Evolutionary conservation across 2,797 vertebrate species (phyloP).

Genomic region (Pseudochirops corinnae): DNA sequence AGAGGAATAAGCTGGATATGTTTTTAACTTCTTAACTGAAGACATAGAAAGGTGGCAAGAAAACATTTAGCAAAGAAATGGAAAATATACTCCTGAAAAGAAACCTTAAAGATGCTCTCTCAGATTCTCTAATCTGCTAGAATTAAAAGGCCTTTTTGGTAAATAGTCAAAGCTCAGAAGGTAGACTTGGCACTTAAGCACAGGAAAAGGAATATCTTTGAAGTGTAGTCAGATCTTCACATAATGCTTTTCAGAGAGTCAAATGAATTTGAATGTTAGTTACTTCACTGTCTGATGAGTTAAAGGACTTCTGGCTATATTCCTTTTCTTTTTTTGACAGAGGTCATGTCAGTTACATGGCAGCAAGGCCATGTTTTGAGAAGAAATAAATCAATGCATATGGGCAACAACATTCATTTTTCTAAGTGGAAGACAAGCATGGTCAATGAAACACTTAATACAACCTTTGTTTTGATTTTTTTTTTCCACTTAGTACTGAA

Average conservation of each 20-base stretch:
- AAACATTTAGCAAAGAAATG: slow-evolving; percentile 32
- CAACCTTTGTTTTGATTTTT: slow-evolving; percentile 5
- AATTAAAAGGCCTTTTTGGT: not conserved
- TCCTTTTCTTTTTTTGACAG: not conserved
- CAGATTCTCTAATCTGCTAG: not conserved
- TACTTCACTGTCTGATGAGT: not conserved
- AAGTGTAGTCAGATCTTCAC: not conserved
- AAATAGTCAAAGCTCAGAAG: slow-evolving; percentile 8
- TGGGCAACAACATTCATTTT: slow-evolving; percentile 30
- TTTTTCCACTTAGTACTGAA: not conserved
- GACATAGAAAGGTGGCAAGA: slow-evolving; percentile 8
- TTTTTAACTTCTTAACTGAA: slow-evolving; percentile 24
- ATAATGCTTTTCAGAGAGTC: slow-evolving; percentile 1
- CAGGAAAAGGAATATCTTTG: slow-evolving; percentile 2
- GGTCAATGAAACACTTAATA: not conserved
- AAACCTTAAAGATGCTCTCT: not conserved
- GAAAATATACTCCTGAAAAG: not conserved
- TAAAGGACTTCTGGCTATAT: not conserved
- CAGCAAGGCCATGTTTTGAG: not conserved
- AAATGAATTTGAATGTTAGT: slow-evolving; percentile 30
- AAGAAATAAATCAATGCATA: slow-evolving; percentile 4
- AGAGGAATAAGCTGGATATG: slow-evolving; percentile 35
- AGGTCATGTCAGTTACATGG: not conserved
- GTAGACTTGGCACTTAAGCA: not conserved
- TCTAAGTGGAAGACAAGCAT: slow-evolving; percentile 21